phyloP scores from a whole-genome alignment of 1,140 invertebrate genomes.

The Papilio polyxenes region DNA sequence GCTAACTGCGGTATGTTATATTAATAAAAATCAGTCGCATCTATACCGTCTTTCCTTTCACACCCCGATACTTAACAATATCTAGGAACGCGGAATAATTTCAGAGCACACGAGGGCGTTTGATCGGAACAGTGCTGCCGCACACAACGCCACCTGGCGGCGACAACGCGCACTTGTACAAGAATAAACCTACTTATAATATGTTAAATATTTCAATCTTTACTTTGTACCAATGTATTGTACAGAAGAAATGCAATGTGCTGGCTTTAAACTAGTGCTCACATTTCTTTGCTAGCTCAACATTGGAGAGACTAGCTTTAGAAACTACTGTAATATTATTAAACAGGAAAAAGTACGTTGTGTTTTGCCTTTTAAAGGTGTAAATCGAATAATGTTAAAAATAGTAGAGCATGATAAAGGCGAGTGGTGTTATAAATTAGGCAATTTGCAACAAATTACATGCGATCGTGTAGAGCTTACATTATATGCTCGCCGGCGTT shows the following conservation, averaged over 20 bases:
- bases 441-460: conserved; percentile 20
- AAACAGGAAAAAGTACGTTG: background rate
- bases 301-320: background rate
- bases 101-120: background rate
- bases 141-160: background rate
- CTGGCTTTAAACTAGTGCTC: background rate
- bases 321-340: background rate
- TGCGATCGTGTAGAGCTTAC: background rate
- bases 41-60: too few relatives aligned
- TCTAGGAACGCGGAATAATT: background rate
- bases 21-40: too few relatives aligned
- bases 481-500: background rate
- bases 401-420: background rate
- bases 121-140: background rate
- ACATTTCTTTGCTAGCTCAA: background rate
- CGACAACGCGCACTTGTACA: background rate
- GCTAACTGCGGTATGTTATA: too few relatives aligned
- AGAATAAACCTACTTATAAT: background rate
- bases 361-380: background rate
- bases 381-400: too few relatives aligned
- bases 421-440: conserved; percentile 22
- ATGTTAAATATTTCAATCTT: too few relatives aligned
- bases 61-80: too few relatives aligned
- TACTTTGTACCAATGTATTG: background rate
- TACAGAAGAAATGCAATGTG: background rate